Base-by-base conservation (phyloP, 53 echinoderm and acorn worm genomes). In the Antedon mediterranea region DNA sequence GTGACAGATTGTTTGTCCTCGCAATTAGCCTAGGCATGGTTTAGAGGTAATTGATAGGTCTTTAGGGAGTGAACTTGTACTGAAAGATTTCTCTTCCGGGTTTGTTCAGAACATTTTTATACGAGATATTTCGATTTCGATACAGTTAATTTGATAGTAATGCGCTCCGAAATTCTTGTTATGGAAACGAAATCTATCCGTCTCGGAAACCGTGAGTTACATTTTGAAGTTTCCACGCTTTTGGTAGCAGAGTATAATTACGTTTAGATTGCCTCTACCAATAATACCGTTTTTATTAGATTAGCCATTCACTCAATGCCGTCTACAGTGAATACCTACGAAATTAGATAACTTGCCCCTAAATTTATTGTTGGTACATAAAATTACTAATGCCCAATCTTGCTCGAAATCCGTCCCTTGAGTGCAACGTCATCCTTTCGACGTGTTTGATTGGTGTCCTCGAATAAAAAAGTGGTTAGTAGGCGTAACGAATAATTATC, bases 1-100 rank as follows among this genome's bases (percentile, higher is more conserved):
- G 78, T 95, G 97, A 95, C 89, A 89, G 92, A 95, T 91, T 89
- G 91, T 95, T 95, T 91, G 91, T 87, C 86, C 87, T 87, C 77
- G 85, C 97, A 95, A 95, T 95, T 95, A 95, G 97, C 91, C 87
- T 84, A 74, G 86, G 83, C 86, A 75, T 89, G 84, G 89, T 84
- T 84, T 57, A 33, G 28, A 44, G 80, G 92, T 92, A 92, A 92
- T 92, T 86, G 92, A 92, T 92, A 89, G 88, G 84, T 85, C 84
- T 73, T 85, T 78, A 43, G 86, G 85, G 86, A 81, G 86, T 80
- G 86, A 86, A 81, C 83, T 43, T 73, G 23, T 32, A 31, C 14
- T 32, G 76, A 34, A 34, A 76, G 33, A 76, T 9, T 28, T 33
- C 34, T 33, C 33, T 76, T 31, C 34, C 32, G 76, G 57, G 57